phyloP scores from a whole-genome alignment of 2,797 vertebrate species.

The Sebastes trivittatus region DNA sequence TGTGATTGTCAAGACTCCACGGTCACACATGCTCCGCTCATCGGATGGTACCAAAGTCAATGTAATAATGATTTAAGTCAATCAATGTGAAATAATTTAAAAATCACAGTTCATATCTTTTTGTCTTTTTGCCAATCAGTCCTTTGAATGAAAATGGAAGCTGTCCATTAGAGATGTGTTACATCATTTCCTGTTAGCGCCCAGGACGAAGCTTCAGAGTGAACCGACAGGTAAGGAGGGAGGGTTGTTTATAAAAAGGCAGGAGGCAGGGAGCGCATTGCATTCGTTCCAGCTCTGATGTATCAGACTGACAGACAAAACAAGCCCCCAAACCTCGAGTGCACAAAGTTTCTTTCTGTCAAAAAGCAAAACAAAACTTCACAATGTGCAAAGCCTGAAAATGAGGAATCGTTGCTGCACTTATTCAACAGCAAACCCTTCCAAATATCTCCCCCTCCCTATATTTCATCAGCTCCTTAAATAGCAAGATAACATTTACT shows the following conservation, averaged over 20 bases:
- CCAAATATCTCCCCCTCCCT: slow-evolving; percentile 13
- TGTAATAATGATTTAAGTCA: slow-evolving; percentile 36
- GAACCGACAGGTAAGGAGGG: not conserved
- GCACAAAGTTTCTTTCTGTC: slow-evolving; percentile 34
- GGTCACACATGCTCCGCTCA: not conserved
- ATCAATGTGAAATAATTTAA: slow-evolving; percentile 77
- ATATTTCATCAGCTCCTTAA: slow-evolving; percentile 78
- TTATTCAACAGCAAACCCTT: slow-evolving; percentile 73
- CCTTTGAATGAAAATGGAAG: slow-evolving; percentile 71
- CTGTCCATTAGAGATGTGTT: slow-evolving; percentile 32
- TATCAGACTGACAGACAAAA: slow-evolving; percentile 14
- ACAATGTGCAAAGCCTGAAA: slow-evolving; percentile 67
- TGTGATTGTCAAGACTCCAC: not conserved
- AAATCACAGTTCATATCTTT: slow-evolving; percentile 80
- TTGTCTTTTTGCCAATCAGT: slow-evolving; percentile 68
- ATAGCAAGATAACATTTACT: slow-evolving; percentile 90
- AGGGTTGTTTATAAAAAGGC: slow-evolving; percentile 50
- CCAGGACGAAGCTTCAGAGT: slow-evolving; percentile 30
- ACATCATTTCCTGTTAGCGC: slow-evolving; percentile 28
- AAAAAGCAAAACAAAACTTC: slow-evolving; percentile 29
- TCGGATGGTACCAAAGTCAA: slow-evolving; percentile 75
- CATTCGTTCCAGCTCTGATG: slow-evolving; percentile 32
- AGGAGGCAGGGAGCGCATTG: slow-evolving; percentile 31
- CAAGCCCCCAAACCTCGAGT: slow-evolving; percentile 14
- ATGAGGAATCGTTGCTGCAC: slow-evolving; percentile 75